These are phyloP conservation scores for Popillia japonica DNA, from an alignment of 1,140 invertebrate genomes.

Conservation along the genomic window DNA sequence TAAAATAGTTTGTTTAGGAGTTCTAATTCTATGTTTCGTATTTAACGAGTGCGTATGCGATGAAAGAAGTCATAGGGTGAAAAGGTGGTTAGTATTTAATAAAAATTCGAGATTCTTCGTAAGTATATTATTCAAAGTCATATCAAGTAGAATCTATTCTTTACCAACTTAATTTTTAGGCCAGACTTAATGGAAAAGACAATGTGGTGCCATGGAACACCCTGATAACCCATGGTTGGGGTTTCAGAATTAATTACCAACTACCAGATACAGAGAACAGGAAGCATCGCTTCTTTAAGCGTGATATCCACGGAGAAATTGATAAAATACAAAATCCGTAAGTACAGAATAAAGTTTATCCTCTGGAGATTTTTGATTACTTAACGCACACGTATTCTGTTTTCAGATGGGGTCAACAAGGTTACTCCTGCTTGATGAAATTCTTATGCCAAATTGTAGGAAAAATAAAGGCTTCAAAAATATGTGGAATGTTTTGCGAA, in stretches of 20 bases:
- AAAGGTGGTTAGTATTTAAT: conserved; percentile 51
- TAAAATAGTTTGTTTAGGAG: not conserved
- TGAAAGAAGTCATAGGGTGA: conserved; percentile 43
- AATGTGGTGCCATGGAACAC: conserved; percentile 49
- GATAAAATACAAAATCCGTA: conserved; percentile 49
- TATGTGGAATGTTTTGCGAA: conserved; percentile 54
- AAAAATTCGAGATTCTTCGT: conserved; percentile 56
- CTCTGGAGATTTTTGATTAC: too few species aligned
- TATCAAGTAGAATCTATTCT: too few species aligned
- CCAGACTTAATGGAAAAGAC: conserved; percentile 53
- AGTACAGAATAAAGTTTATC: conserved; percentile 35
- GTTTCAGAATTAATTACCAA: conserved; percentile 52
- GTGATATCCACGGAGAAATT: conserved; percentile 50
- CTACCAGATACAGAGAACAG: conserved; percentile 48
- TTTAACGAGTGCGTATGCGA: not conserved
- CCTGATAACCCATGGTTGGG: conserved; percentile 53
- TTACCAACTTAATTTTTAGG: conserved; percentile 40
- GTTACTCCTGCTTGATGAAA: conserved; percentile 49
- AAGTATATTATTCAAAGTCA: conserved; percentile 42
- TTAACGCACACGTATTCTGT: not conserved
- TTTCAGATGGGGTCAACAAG: conserved; percentile 45
- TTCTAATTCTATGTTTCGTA: not conserved
- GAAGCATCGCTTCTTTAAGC: conserved; percentile 51
- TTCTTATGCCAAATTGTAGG: conserved; percentile 46
- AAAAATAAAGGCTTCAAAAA: conserved; percentile 43